Evolutionary conservation across 2,888 invertebrate genomes (phyloP).

Genomic region (Dasypogon diadema): DNA sequence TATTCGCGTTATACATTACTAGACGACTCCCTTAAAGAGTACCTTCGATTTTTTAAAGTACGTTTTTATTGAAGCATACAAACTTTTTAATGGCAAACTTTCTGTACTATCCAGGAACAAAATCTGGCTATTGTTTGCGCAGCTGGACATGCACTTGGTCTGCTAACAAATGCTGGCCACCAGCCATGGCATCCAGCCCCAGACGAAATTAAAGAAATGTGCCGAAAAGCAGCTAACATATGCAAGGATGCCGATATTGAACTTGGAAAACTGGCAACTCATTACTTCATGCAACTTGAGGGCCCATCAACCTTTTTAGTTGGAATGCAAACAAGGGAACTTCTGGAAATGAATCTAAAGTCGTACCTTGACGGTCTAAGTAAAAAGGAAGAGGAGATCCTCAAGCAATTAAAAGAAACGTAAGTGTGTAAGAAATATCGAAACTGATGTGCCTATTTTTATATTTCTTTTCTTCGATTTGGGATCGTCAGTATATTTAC

Average conservation of each 20-base stretch:
- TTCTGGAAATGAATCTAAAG: constrained; percentile 76
- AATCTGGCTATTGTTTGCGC: constrained; percentile 85
- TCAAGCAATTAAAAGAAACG: constrained; percentile 75
- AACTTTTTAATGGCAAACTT: neutral
- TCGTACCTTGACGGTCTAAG: constrained; percentile 75
- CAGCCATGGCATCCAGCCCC: constrained; percentile 82
- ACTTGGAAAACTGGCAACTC: constrained; percentile 79
- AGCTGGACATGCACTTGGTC: constrained; percentile 82
- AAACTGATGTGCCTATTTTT: constrained; percentile 4
- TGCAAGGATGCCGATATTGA: constrained; percentile 77
- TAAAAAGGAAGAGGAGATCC: constrained; percentile 74
- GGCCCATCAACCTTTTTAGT: constrained; percentile 79
- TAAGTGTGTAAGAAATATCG: constrained; percentile 64
- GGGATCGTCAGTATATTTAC: constrained; percentile 69
- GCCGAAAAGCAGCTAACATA: constrained; percentile 73
- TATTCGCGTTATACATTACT: constrained; percentile 85
- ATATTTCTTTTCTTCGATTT: constrained; percentile 8
- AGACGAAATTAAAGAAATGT: constrained; percentile 73
- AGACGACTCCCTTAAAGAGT: constrained; percentile 81
- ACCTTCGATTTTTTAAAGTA: constrained; percentile 78
- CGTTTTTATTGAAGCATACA: neutral
- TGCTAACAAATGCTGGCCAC: constrained; percentile 79
- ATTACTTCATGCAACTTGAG: constrained; percentile 74
- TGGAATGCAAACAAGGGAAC: constrained; percentile 78
- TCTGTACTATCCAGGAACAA: constrained; percentile 62